phyloP scores from a whole-genome alignment of 1,140 invertebrate species.

The Sarcophaga peregrina region DNA sequence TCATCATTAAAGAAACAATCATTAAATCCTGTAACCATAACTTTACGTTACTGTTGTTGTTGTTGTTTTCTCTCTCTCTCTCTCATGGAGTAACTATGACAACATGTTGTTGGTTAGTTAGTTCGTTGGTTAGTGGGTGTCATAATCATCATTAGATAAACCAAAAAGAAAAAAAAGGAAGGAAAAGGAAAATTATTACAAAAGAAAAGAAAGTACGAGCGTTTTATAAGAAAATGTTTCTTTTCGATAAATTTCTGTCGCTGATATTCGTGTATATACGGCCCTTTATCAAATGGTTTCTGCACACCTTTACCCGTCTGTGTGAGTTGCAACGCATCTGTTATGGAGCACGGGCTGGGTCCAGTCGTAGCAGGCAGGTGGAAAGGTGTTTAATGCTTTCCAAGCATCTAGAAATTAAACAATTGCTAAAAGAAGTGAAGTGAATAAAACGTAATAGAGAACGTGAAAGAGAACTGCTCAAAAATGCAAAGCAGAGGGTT shows the following conservation, averaged over 20 bases:
- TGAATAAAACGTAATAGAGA: too few relatives aligned
- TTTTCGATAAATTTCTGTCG: constrained; percentile 56
- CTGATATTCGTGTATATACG: constrained; percentile 76
- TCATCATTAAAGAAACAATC: too few relatives aligned
- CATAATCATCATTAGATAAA: background rate
- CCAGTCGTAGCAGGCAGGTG: constrained; percentile 76
- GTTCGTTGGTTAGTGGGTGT: constrained; percentile 2
- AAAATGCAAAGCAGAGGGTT: too few relatives aligned
- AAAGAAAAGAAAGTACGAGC: too few relatives aligned
- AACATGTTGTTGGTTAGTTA: background rate
- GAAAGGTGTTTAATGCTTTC: constrained; percentile 81
- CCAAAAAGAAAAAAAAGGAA: too few relatives aligned
- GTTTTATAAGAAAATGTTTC: constrained; percentile 56
- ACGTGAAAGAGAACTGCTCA: background rate
- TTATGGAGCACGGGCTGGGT: constrained; percentile 82
- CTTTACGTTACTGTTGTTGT: too few relatives aligned
- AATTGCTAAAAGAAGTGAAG: constrained; percentile 75
- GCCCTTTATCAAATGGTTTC: constrained; percentile 87
- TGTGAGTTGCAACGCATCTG: constrained; percentile 94
- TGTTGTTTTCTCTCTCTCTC: too few relatives aligned
- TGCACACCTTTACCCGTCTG: constrained; percentile 84
- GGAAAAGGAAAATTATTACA: too few relatives aligned
- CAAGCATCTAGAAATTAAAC: constrained; percentile 75
- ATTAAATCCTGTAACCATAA: too few relatives aligned
- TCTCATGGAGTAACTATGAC: background rate